These are phyloP conservation scores for Flabesymbios commensalis DNA, from an alignment of 2,888 invertebrate species.

Conservation along the genomic window DNA sequence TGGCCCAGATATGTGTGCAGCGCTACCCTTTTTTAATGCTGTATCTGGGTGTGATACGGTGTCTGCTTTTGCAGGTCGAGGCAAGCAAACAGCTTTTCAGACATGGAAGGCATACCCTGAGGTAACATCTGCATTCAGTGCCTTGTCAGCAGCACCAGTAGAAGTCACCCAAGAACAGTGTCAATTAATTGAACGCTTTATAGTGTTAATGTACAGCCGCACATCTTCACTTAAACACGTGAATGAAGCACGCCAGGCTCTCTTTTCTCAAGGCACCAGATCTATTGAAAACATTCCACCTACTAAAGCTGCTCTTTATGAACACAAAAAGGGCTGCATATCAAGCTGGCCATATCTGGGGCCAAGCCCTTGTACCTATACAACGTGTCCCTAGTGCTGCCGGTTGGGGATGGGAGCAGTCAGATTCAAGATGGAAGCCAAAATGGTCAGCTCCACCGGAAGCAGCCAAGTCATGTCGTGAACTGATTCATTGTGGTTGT, in stretches of 20 bases:
- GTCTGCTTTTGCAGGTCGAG: background rate
- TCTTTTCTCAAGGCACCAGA: no score
- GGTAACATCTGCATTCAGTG: background rate
- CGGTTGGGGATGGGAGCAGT: slow-evolving; percentile 5
- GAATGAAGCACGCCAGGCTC: no score
- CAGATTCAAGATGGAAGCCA: background rate
- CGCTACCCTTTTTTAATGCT: no score
- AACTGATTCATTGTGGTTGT: background rate
- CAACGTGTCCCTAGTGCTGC: slow-evolving; percentile 3
- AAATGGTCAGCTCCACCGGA: background rate
- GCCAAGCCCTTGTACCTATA: background rate
- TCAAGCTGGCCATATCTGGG: slow-evolving; percentile 28
- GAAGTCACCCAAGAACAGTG: no score
- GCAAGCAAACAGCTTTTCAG: background rate
- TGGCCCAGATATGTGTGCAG: background rate
- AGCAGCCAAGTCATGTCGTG: background rate
- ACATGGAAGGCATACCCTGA: background rate
- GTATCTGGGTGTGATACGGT: slow-evolving; percentile 5
- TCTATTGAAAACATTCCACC: no score
- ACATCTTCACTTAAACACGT: no score
- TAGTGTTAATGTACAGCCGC: no score
- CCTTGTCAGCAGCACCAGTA: no score
- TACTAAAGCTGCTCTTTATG: no score
- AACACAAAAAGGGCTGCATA: slow-evolving; percentile 27
- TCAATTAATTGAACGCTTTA: no score